Evolutionary conservation across 2,113 vertebrate species (phyloP), one percentile per base, ranked within the genome.

Genomic region (Mirza zaza): DNA sequence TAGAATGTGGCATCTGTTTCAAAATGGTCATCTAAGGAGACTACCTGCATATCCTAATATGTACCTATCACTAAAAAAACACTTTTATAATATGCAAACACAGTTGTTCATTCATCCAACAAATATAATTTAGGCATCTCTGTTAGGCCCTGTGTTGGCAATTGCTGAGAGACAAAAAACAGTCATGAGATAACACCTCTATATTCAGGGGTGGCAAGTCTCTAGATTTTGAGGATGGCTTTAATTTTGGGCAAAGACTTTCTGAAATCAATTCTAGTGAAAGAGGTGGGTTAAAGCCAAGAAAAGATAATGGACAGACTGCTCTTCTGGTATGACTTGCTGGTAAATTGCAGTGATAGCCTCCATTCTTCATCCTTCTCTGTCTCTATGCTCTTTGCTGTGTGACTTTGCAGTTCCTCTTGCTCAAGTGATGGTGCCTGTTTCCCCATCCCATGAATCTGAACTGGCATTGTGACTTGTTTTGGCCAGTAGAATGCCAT

Each of bases 211-310:
- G 39, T 55, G 29, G 55, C 61, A 68, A 14, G 80, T 95, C 25
- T 32, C 27, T 85, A 42, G n/a, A 32, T 86, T 79, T 85, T 77
- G 65, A 88, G 23, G 29, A 39, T 61, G 77, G 4, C 11, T 68
- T 96, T 88, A 91, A 82, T 82, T 71, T 85, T 39, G 59, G 88
- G 6, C 59, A 71, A 84, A 61, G 90, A 59, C 27, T n/a, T 36
- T 61, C 34, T 80, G 71, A 82, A 93, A 61, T 88, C 71, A 94
- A 63, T 67, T 57, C 59, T 76, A 80, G 4, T 34, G 88, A 88
- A 55, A 70, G 18, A 81, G 12, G 29, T 71, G 59, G 23, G 14
- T 45, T 76, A 77, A 81, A 88, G 17, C 10, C 55, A 76, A 48
- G 18, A 65, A 52, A 84, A 48, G 5, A 29, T 59, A 23, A 63